Evolutionary conservation across 2,888 invertebrate species (phyloP).

Genomic region (Alloscopus bannaensis): DNA sequence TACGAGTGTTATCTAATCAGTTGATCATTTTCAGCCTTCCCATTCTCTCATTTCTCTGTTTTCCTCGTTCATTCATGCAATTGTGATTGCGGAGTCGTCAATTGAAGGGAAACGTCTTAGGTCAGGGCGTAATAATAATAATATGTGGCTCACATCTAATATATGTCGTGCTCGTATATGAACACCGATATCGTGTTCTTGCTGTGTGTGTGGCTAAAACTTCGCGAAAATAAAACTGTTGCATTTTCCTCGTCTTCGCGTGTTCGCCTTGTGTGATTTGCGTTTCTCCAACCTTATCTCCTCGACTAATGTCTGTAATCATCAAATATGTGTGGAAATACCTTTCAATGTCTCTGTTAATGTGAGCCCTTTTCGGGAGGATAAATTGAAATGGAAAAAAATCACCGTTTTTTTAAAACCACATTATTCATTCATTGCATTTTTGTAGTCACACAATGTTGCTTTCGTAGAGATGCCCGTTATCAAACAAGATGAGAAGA

Average conservation of each 20-base stretch:
- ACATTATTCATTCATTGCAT: slow-evolving; percentile 39
- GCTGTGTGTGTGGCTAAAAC: too few species aligned
- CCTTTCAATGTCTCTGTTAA: too few species aligned
- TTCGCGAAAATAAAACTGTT: slow-evolving; percentile 10
- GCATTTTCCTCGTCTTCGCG: background rate
- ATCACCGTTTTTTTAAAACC: too few species aligned
- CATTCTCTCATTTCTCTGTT: background rate
- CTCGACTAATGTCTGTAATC: background rate
- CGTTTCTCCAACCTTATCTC: too few species aligned
- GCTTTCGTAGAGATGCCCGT: background rate
- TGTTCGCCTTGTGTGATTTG: background rate
- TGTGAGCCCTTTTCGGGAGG: too few species aligned
- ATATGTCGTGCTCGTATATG: background rate
- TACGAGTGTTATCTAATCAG: slow-evolving; percentile 45
- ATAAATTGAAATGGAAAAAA: too few species aligned
- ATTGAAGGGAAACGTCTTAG: background rate
- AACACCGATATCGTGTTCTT: too few species aligned
- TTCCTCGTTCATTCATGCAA: background rate
- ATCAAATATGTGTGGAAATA: too few species aligned
- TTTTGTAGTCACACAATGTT: slow-evolving; percentile 37
- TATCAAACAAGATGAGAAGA: background rate
- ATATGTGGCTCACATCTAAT: background rate
- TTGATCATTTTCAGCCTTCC: slow-evolving; percentile 26
- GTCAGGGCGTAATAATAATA: background rate
- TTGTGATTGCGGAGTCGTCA: background rate